phyloP scores from a whole-genome alignment of 2,888 invertebrate genomes.

The Cacoxenus indagator region DNA sequence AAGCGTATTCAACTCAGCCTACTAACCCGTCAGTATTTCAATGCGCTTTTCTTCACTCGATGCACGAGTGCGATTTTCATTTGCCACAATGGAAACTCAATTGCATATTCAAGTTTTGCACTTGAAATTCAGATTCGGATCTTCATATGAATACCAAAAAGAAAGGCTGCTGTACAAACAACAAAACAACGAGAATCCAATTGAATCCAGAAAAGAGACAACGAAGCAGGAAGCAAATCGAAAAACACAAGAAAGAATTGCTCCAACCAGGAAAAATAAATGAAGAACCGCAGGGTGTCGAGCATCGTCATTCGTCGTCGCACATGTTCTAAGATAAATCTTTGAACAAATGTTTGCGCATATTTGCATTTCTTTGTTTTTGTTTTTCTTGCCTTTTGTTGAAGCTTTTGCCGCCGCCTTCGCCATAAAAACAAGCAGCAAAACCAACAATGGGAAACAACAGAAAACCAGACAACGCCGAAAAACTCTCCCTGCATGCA shows the following conservation, averaged over 20 bases:
- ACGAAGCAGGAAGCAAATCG: slow-evolving; percentile 15
- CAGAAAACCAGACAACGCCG: background rate
- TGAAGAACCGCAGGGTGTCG: slow-evolving; percentile 60
- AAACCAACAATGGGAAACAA: slow-evolving; percentile 62
- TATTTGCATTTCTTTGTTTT: slow-evolving; percentile 63
- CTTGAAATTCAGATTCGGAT: slow-evolving; percentile 62
- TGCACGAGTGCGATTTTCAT: slow-evolving; percentile 25
- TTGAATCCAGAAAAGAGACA: slow-evolving; percentile 27
- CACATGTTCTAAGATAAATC: slow-evolving; percentile 50
- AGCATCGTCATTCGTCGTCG: slow-evolving; percentile 22
- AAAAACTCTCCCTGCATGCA: slow-evolving; percentile 50
- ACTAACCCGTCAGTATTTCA: background rate
- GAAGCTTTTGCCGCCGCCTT: background rate
- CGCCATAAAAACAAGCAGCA: slow-evolving; percentile 33
- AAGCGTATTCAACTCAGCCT: background rate
- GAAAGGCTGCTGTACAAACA: slow-evolving; percentile 5
- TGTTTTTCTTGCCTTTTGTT: slow-evolving; percentile 30
- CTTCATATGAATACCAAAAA: slow-evolving; percentile 58
- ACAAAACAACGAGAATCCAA: background rate
- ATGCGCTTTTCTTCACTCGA: slow-evolving; percentile 31
- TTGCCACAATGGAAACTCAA: slow-evolving; percentile 41
- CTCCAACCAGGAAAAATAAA: slow-evolving; percentile 11
- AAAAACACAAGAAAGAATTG: slow-evolving; percentile 46
- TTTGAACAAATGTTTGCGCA: slow-evolving; percentile 62
- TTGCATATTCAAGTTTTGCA: slow-evolving; percentile 64